phyloP scores from a whole-genome alignment of 2,797 vertebrate genomes.

The Amazona finschi region DNA sequence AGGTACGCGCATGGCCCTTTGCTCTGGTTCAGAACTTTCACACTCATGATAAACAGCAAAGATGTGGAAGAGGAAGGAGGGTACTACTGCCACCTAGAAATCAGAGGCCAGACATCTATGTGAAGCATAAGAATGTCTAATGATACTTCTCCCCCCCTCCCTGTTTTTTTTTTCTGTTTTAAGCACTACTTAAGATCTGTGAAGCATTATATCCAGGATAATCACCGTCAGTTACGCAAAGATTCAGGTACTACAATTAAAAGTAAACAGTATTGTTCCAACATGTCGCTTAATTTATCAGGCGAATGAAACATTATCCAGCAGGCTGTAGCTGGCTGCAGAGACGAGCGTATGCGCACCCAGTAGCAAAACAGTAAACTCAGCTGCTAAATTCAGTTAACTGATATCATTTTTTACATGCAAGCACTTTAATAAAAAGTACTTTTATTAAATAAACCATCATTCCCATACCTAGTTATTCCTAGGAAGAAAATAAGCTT shows the following conservation, averaged over 20 bases:
- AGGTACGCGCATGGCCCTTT: neutral
- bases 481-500: neutral
- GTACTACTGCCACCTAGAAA: neutral
- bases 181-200: neutral
- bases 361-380: constrained; percentile 62
- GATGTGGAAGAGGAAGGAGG: neutral
- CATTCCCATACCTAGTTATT: neutral
- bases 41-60: neutral
- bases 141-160: too few species aligned
- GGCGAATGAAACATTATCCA: constrained; percentile 53
- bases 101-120: neutral
- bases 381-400: constrained; percentile 73
- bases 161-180: neutral
- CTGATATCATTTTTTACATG: neutral
- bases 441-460: neutral
- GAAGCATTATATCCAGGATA: neutral
- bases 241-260: constrained; percentile 11
- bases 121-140: neutral
- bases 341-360: neutral
- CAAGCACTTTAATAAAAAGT: neutral
- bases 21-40: neutral
- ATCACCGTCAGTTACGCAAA: constrained; percentile 36
- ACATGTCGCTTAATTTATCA: constrained; percentile 41
- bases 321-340: constrained; percentile 46
- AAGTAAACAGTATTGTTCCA: constrained; percentile 49